Evolutionary conservation across 2,113 vertebrate species (phyloP).

Genomic region (Donacobius atricapilla): DNA sequence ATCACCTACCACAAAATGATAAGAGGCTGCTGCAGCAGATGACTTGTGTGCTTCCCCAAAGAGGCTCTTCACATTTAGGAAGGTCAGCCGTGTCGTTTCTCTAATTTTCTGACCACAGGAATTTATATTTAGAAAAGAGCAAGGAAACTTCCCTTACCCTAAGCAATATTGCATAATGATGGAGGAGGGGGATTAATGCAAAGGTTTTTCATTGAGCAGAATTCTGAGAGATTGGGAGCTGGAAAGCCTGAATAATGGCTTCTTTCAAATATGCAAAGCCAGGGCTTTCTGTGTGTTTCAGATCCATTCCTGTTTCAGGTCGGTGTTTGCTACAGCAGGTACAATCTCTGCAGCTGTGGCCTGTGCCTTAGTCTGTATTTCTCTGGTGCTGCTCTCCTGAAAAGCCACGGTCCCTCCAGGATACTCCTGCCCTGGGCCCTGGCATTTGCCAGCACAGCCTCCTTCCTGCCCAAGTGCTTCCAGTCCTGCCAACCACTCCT

Average conservation of each 20-base stretch:
- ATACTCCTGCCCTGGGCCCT: neutral
- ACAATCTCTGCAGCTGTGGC: neutral
- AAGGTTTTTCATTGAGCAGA: slow-evolving; percentile 22
- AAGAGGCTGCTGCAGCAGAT: slow-evolving; percentile 6
- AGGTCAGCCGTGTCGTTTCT: slow-evolving; percentile 11
- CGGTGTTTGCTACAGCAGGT: neutral
- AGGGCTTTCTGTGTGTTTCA: neutral
- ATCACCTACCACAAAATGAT: neutral
- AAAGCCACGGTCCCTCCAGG: neutral
- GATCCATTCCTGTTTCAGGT: neutral
- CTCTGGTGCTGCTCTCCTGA: neutral
- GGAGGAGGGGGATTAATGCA: slow-evolving; percentile 18
- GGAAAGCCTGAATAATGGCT: slow-evolving; percentile 30
- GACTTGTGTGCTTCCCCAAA: slow-evolving; percentile 27
- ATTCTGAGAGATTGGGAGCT: slow-evolving; percentile 6
- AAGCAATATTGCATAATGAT: slow-evolving; percentile 3
- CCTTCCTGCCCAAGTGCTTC: fast-evolving
- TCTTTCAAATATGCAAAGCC: neutral
- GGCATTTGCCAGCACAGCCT: neutral
- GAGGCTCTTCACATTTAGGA: neutral
- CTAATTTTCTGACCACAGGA: slow-evolving; percentile 30
- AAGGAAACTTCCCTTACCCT: slow-evolving; percentile 2
- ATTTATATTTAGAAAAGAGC: slow-evolving; percentile 6
- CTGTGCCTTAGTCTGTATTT: neutral
- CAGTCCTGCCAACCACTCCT: neutral